Evolutionary conservation across 2,797 vertebrate genomes (phyloP).

Genomic region (Carcharodon carcharias): DNA sequence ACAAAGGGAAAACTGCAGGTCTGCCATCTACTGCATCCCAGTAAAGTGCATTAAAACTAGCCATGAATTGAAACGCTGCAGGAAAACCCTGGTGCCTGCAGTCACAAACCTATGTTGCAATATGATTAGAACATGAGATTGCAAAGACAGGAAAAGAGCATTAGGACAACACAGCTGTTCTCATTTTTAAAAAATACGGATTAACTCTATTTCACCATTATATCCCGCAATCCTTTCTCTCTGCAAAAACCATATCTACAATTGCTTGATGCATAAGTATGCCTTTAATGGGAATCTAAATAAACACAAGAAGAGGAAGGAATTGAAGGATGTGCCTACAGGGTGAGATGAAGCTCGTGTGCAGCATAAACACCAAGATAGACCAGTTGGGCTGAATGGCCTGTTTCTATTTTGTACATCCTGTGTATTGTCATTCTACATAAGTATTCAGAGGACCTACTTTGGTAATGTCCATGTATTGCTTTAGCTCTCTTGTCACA

Average conservation of each 20-base stretch:
- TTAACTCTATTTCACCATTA: background rate
- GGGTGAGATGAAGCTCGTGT: background rate
- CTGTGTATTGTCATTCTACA: background rate
- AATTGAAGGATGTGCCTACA: background rate
- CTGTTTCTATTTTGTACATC: background rate
- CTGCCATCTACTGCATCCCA: no score
- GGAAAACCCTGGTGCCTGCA: background rate
- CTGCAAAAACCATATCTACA: background rate
- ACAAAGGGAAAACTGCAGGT: no score
- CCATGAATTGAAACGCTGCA: background rate
- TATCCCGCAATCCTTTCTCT: background rate
- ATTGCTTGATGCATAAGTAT: background rate
- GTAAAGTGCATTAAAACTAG: background rate
- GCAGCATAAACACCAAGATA: background rate
- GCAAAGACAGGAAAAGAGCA: background rate
- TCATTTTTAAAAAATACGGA: background rate
- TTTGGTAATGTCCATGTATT: conserved; percentile 52
- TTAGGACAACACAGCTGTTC: background rate
- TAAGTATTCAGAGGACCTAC: conserved; percentile 42
- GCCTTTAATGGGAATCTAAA: background rate
- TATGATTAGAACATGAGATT: background rate
- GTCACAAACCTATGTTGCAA: background rate
- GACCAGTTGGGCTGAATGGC: background rate
- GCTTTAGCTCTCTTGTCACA: conserved; percentile 51
- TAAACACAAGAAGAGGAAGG: background rate